Evolutionary conservation across 2,113 vertebrate genomes (phyloP), one percentile per base, ranked within the genome.

Genomic region (Macheiramphus alcinus): DNA sequence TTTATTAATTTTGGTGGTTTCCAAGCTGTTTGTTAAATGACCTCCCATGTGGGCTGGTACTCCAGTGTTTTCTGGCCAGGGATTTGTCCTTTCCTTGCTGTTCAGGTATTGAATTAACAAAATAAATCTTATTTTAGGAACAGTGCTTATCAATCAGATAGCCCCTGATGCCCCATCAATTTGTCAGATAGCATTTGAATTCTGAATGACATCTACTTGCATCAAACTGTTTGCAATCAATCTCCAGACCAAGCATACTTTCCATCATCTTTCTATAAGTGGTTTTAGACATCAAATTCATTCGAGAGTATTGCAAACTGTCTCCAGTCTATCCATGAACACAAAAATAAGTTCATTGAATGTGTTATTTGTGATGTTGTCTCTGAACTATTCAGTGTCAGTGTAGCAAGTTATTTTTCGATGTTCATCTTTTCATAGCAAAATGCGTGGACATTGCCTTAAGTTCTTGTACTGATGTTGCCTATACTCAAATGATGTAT

Each of bases 391-490:
- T 42, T 56, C 16, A 85, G 25, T 16, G 18, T 21, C 29, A 18
- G 12, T 50, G 36, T 61, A 71, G 19, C 25, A 82, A 61, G 63
- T 48, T 50, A 19, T 90, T 71, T 81, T 87, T 84, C 40, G 8
- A 3, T 65, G 13, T 90, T 86, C 29, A 22, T 48, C 31, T 83
- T 95, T 92, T 83, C 29, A 17, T 62, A 99, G 99, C 98, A 65
- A 96, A 96, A 52, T 99, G 99, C 0, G 98, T 98, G 92, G 98
- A 99, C 78, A 98, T 99, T 80, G 95, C 97, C 90, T 97, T 99
- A 91, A 97, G 98, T 68, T 99, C 99, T 95, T 99, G 99, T 65
- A 97, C 98, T 19, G 99, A 99, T 17, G 80, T 98, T 59, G 95
- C 98, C 56, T 99, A 99, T 75, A 91, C 97, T 65, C 97, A 97